Conservation (phyloP, 2,797 vertebrate genomes). For the Melanotaenia trifasciata region DNA sequence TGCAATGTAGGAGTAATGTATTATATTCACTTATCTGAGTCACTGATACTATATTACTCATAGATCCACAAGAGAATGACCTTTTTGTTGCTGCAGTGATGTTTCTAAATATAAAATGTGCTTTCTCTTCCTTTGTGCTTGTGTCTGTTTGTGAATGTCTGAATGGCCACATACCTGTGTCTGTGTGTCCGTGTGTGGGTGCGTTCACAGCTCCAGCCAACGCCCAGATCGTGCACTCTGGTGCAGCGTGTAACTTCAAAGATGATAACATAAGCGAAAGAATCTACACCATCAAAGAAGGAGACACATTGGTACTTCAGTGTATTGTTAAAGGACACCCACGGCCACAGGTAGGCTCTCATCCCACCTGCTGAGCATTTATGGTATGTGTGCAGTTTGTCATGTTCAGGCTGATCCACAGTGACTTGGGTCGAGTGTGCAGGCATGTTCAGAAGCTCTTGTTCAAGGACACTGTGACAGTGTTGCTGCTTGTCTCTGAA, state of each 20-base stretch:
- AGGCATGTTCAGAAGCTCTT: constrained; percentile 5
- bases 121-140: constrained; percentile 55
- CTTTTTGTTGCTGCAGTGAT: constrained; percentile 42
- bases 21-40: constrained; percentile 54
- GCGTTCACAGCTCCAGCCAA: constrained; percentile 90
- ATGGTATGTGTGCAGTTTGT: constrained; percentile 9
- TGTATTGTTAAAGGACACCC: constrained; percentile 97
- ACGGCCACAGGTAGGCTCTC: constrained; percentile 89
- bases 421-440: constrained; percentile 14
- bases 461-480: constrained; percentile 12
- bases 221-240: constrained; percentile 96
- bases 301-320: constrained; percentile 92
- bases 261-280: constrained; percentile 98
- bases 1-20: constrained; percentile 46
- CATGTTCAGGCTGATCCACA: neutral
- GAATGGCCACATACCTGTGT: constrained; percentile 14
- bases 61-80: constrained; percentile 34
- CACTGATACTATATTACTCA: constrained; percentile 45
- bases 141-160: constrained; percentile 28
- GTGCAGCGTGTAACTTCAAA: constrained; percentile 96
- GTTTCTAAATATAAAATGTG: constrained; percentile 55
- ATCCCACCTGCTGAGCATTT: constrained; percentile 22
- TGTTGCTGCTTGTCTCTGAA: constrained; percentile 6
- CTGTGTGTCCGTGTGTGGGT: constrained; percentile 40
- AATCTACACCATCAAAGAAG: constrained; percentile 97